Conservation (phyloP, 2,888 invertebrate species). For the Coleophora flavipennella region DNA sequence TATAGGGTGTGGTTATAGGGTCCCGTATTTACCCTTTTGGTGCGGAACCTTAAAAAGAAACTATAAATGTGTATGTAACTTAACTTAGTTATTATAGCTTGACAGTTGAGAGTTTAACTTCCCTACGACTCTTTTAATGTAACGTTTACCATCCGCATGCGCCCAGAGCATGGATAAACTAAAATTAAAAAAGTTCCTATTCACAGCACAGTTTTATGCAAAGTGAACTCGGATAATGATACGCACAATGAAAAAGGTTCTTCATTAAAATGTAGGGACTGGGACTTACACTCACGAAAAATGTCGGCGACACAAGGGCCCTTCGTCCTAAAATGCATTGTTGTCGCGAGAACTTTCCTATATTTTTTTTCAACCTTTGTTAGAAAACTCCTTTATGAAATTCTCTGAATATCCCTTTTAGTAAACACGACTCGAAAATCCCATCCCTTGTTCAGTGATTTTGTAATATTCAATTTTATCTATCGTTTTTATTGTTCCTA, state of each 20-base stretch:
- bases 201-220: slow-evolving; percentile 20
- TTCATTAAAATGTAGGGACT: slow-evolving; percentile 28
- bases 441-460: neutral
- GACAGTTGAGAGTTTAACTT: too few species aligned
- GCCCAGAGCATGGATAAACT: slow-evolving; percentile 4
- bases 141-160: neutral
- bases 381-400: slow-evolving; percentile 5
- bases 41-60: too few species aligned
- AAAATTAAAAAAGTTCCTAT: slow-evolving; percentile 28
- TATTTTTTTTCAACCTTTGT: slow-evolving; percentile 16
- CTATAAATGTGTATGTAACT: too few species aligned
- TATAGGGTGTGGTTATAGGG: too few species aligned
- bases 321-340: slow-evolving; percentile 18
- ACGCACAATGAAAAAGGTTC: slow-evolving; percentile 25
- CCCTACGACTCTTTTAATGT: neutral
- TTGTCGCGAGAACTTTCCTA: slow-evolving; percentile 20
- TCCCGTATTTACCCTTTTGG: too few species aligned
- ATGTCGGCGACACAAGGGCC: slow-evolving; percentile 10
- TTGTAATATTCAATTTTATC: too few species aligned
- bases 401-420: neutral
- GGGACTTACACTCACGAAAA: slow-evolving; percentile 10
- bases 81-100: too few species aligned
- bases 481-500: too few species aligned
- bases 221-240: slow-evolving; percentile 27
- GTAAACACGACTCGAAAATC: neutral